Conservation (phyloP, 2,113 vertebrate genomes). For the Crotalus tigris region DNA sequence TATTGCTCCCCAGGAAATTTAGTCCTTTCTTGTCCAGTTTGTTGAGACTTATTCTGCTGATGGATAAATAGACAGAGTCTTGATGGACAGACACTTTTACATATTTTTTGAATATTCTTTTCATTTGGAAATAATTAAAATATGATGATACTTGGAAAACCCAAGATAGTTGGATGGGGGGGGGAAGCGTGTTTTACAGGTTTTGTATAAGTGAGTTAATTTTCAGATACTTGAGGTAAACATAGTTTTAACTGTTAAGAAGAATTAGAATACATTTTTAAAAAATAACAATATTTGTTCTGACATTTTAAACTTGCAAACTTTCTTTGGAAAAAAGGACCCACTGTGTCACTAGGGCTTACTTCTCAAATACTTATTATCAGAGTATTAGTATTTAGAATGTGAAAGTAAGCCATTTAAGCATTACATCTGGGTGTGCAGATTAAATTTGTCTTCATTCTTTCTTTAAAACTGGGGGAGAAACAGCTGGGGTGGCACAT, state of each 20-base stretch:
- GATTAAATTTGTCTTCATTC: not conserved
- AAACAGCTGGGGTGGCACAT: not conserved
- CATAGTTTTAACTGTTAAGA: not conserved
- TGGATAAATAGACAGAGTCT: not conserved
- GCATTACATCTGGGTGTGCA: not conserved
- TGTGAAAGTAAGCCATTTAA: not conserved
- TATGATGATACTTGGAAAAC: not conserved
- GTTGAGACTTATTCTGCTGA: not conserved
- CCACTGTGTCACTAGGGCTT: not conserved
- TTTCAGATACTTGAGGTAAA: not conserved
- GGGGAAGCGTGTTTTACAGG: not conserved
- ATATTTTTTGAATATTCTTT: not conserved
- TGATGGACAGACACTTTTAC: not conserved
- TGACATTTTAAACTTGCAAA: not conserved
- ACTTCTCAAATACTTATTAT: not conserved
- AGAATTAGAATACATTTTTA: not conserved
- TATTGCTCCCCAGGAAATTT: not conserved
- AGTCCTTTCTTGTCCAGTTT: not conserved
- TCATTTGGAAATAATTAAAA: not conserved
- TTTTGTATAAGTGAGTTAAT: not conserved
- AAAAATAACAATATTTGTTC: not conserved
- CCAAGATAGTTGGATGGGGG: not conserved
- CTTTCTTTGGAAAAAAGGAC: not conserved
- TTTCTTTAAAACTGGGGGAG: not conserved
- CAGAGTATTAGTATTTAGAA: not conserved